phyloP scores from a whole-genome alignment of 1,140 invertebrate genomes.

The Globodera rostochiensis region DNA sequence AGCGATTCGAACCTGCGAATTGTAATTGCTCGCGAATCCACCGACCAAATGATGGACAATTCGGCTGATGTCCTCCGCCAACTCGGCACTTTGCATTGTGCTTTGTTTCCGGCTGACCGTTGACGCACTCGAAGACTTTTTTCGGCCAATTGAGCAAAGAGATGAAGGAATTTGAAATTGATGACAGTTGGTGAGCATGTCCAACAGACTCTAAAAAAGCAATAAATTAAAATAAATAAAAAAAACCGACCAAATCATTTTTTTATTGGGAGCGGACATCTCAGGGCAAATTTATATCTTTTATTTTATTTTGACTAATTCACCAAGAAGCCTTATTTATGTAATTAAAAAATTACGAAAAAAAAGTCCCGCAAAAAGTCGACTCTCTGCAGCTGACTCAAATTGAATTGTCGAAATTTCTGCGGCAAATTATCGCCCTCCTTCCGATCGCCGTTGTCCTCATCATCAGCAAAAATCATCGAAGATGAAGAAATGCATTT shows the following conservation, averaged over 20 bases:
- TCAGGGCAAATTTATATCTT: no score
- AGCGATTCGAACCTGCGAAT: not conserved
- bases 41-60: constrained; percentile 1
- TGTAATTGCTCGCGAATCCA: not conserved
- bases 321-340: no score
- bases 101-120: constrained; percentile 4
- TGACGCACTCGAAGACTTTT: not conserved
- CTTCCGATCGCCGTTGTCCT: not conserved
- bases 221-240: not conserved
- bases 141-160: not conserved
- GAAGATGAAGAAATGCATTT: constrained; percentile 22
- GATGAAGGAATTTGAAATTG: not conserved
- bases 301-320: no score
- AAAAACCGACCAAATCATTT: no score
- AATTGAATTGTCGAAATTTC: constrained; percentile 41
- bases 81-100: constrained; percentile 3
- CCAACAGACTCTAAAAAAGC: constrained; percentile 28
- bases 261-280: no score
- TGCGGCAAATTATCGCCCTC: not conserved
- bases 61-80: not conserved
- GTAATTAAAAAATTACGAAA: constrained; percentile 17
- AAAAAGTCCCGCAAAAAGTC: constrained; percentile 33
- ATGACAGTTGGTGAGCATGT: constrained; percentile 32
- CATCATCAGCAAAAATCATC: no score
- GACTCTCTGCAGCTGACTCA: constrained; percentile 16